Evolutionary conservation across 2,113 vertebrate species (phyloP).

Genomic region (Anhinga rufa): DNA sequence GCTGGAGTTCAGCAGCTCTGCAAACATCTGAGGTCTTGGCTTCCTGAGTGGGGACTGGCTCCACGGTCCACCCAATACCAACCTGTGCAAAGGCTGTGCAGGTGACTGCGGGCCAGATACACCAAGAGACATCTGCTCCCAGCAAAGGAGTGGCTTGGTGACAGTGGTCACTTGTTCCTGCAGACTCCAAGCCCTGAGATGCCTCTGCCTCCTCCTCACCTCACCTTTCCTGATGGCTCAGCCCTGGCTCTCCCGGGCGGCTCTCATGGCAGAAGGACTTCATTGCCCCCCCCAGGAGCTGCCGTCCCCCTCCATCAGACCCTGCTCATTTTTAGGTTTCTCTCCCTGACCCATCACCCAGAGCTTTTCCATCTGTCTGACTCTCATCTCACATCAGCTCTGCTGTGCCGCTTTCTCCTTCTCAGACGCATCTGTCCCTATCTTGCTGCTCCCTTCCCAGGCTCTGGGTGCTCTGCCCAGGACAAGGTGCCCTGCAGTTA

Average conservation of each 20-base stretch:
- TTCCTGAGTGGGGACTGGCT: not conserved
- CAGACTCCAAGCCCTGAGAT: not conserved
- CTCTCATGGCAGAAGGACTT: not conserved
- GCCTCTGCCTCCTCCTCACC: not conserved
- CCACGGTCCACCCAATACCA: rapidly evolving
- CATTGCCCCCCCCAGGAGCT: not conserved
- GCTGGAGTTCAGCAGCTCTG: not conserved
- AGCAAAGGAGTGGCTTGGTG: not conserved
- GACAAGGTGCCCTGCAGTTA: not conserved
- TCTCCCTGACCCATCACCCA: not conserved
- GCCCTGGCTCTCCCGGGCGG: not conserved
- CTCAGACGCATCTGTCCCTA: not conserved
- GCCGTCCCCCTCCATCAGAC: no score
- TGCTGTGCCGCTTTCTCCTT: not conserved
- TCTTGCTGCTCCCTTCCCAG: not conserved
- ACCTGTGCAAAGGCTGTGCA: not conserved
- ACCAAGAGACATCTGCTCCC: not conserved
- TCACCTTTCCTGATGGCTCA: no score
- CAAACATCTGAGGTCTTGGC: not conserved
- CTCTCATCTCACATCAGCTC: not conserved
- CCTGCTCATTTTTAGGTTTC: not conserved
- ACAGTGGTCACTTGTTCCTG: not conserved
- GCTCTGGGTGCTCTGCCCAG: not conserved
- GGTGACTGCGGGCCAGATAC: rapidly evolving
- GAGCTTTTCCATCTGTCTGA: not conserved